Percentiles rank a stretch among this genome's conserved stretches.
phyloP scores from a whole-genome alignment of 1,140 invertebrate species.

The Meloidogyne exigua region DNA sequence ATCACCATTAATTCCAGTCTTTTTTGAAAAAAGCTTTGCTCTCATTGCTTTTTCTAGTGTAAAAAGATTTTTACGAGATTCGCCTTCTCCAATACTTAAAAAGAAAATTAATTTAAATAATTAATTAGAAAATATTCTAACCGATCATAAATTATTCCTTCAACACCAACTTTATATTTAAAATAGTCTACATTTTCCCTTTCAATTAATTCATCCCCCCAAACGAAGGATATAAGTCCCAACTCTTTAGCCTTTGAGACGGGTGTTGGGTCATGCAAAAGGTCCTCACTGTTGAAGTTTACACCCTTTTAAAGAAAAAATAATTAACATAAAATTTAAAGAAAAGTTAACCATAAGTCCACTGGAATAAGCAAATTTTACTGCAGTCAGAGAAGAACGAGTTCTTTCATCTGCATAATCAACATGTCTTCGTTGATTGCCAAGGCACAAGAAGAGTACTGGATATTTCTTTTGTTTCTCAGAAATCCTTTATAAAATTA shows the following conservation, averaged over 20 bases:
- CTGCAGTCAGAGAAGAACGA: slow-evolving; percentile 51
- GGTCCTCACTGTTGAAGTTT: slow-evolving; percentile 61
- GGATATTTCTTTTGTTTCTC: slow-evolving; percentile 62
- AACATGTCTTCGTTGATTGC: slow-evolving; percentile 46
- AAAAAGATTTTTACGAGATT: slow-evolving; percentile 45
- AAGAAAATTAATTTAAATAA: not conserved
- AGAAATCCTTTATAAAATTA: slow-evolving; percentile 47
- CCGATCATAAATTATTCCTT: slow-evolving; percentile 62
- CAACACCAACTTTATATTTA: slow-evolving; percentile 57
- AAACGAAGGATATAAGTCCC: slow-evolving; percentile 59
- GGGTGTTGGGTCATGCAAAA: slow-evolving; percentile 41
- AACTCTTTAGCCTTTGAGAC: slow-evolving; percentile 54
- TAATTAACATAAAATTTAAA: not conserved
- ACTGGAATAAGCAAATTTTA: slow-evolving; percentile 53
- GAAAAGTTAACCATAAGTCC: slow-evolving; percentile 40
- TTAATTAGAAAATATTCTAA: not conserved
- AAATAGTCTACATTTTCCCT: slow-evolving; percentile 60
- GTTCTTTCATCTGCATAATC: slow-evolving; percentile 53
- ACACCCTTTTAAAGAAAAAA: slow-evolving; percentile 49
- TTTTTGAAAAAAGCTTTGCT: slow-evolving; percentile 30
- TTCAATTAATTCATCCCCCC: slow-evolving; percentile 60
- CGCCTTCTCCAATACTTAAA: slow-evolving; percentile 46
- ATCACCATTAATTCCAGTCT: not conserved
- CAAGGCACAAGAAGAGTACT: slow-evolving; percentile 60
- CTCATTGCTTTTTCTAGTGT: slow-evolving; percentile 44